Percentiles rank a stretch among this genome's conserved stretches.
Evolutionary conservation across 2,888 invertebrate genomes (phyloP).

Genomic region (Eupithecia insigniata): DNA sequence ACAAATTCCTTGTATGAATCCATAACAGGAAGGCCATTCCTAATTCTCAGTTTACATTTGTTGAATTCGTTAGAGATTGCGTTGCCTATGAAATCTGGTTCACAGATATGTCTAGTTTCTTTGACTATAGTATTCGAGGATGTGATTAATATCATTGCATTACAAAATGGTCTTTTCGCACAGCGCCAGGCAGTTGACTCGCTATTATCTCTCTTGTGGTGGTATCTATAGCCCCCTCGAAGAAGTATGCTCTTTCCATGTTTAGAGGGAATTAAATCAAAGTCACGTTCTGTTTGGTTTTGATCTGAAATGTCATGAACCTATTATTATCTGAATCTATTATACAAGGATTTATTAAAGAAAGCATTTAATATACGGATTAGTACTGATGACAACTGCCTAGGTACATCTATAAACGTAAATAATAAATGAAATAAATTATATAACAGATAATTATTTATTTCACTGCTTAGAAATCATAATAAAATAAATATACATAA

Average conservation of each 20-base stretch:
- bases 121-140: neutral
- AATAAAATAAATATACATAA: too few species aligned
- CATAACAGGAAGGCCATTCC: neutral
- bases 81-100: slow-evolving; percentile 1
- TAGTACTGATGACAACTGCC: neutral
- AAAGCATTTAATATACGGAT: too few species aligned
- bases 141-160: too few species aligned
- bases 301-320: too few species aligned
- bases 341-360: neutral
- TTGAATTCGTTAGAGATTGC: slow-evolving; percentile 5
- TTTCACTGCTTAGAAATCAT: too few species aligned
- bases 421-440: too few species aligned
- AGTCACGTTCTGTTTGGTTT: neutral
- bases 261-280: neutral
- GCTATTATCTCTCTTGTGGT: neutral
- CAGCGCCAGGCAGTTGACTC: slow-evolving; percentile 1
- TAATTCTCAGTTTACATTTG: neutral
- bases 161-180: neutral
- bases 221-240: neutral
- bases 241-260: neutral
- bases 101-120: neutral
- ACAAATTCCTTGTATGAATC: slow-evolving; percentile 16
- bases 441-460: neutral
- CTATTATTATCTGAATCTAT: too few species aligned
- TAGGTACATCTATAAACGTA: neutral